Evolutionary conservation across 2,888 invertebrate genomes (phyloP), one percentile per base, ranked within the genome.

Genomic region (Autographa gamma): DNA sequence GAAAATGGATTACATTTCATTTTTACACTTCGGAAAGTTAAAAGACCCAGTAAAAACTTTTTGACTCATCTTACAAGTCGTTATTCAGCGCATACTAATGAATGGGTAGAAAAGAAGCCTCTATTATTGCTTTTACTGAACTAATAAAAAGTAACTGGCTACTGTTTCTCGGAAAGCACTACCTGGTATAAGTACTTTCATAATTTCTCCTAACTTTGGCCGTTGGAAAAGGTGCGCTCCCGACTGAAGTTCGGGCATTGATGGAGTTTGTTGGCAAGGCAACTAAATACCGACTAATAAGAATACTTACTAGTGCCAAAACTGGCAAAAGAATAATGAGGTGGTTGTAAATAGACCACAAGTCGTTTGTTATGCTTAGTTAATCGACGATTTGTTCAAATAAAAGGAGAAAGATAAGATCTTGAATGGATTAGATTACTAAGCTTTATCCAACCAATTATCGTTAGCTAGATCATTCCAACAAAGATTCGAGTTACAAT

Each of bases 401-500:
- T 52, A 48, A 16, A 18, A 69, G 52, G 3, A 56, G 52, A 52
- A 48, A 52, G 18, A 18, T 43, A 54, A 64, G 38, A n/a, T n/a
- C n/a, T n/a, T n/a, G n/a, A 48, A 48, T 14, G 5, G 38, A n/a
- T 64, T 9, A 25, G n/a, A 65, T 19, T 65, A 66, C 60, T 19
- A 38, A 76, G 69, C 56, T 69, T 63, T 65, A 67, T 48, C 66
- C 25, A 9, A 62, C 16, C 65, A 32, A 64, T 8, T 60, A 78
- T 66, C 63, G 52, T 4, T 52, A 13, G 25, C 18, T 38, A 34
- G 19, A 59, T 68, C 18, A 19, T 11, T 59, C 38, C 9, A 63
- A 69, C 71, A 64, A 70, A 66, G 18, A 63, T 63, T 48, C 65
- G 78, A 81, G 65, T 78, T 80, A 63, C 68, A 70, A 70, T 63